phyloP scores from a whole-genome alignment of 23 tunicate genomes.

The Pegea sp. region DNA sequence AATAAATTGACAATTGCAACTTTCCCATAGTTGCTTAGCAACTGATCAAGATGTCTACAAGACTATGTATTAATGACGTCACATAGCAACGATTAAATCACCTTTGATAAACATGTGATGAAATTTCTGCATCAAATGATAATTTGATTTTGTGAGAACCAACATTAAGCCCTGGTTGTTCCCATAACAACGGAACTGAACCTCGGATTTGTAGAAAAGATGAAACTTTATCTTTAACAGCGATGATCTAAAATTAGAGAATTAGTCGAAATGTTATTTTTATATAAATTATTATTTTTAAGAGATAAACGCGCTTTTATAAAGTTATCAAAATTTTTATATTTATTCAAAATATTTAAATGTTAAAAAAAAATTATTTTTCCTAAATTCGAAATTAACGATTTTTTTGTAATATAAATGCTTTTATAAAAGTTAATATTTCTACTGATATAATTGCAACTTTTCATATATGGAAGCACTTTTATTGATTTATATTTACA shows the following conservation, averaged over 20 bases:
- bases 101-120: conserved; percentile 45
- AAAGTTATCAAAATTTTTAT: too few relatives aligned
- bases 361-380: too few relatives aligned
- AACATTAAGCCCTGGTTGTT: conserved; percentile 93
- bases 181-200: conserved; percentile 92
- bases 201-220: conserved; percentile 74
- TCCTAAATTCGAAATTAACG: too few relatives aligned
- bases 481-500: too few relatives aligned
- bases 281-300: too few relatives aligned
- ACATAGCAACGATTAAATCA: not conserved
- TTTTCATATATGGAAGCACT: too few relatives aligned
- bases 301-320: too few relatives aligned
- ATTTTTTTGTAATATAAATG: too few relatives aligned
- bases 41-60: conserved; percentile 27
- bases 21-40: conserved; percentile 8
- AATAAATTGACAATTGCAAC: conserved; percentile 59
- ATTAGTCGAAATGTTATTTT: too few relatives aligned
- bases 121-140: conserved; percentile 15
- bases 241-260: conserved; percentile 27
- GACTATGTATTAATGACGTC: not conserved
- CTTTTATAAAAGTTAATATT: too few relatives aligned
- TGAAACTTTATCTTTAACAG: conserved; percentile 26
- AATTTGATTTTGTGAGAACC: conserved; percentile 80
- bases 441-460: too few relatives aligned
- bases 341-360: too few relatives aligned